These are phyloP conservation scores for Pseudonaja textilis DNA, from an alignment of 2,113 vertebrate species.

Conservation along the genomic window DNA sequence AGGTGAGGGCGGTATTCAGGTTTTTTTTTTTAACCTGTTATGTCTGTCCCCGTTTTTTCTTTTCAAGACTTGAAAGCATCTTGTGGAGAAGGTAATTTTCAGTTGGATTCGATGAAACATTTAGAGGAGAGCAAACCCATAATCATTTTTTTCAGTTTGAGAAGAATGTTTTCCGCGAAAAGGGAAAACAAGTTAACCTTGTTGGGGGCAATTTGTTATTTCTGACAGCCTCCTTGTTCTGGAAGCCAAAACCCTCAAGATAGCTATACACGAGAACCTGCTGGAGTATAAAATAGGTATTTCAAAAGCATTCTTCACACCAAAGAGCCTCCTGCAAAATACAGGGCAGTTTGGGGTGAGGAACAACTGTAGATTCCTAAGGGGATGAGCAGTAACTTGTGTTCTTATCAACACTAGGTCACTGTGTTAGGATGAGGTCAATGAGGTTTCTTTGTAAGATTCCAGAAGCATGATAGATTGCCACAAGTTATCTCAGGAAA, in stretches of 20 bases:
- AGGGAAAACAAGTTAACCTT: conserved; percentile 49
- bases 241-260: conserved; percentile 43
- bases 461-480: background rate
- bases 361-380: background rate
- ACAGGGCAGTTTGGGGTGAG: background rate
- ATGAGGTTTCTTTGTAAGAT: background rate
- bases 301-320: background rate
- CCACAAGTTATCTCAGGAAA: background rate
- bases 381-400: background rate
- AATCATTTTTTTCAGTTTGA: conserved; percentile 59
- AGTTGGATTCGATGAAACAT: conserved; percentile 68
- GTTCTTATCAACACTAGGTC: background rate
- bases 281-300: background rate
- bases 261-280: background rate
- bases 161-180: conserved; percentile 53
- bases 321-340: background rate
- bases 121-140: conserved; percentile 45
- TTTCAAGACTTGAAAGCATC: conserved; percentile 76
- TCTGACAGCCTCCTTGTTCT: conserved; percentile 51
- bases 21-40: background rate
- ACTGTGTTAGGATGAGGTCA: background rate
- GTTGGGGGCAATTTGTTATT: conserved; percentile 50
- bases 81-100: conserved; percentile 74
- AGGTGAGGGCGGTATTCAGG: conserved; percentile 42
- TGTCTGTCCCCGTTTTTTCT: background rate